Evolutionary conservation across 2,888 invertebrate genomes (phyloP).

Genomic region (Tipula unca): DNA sequence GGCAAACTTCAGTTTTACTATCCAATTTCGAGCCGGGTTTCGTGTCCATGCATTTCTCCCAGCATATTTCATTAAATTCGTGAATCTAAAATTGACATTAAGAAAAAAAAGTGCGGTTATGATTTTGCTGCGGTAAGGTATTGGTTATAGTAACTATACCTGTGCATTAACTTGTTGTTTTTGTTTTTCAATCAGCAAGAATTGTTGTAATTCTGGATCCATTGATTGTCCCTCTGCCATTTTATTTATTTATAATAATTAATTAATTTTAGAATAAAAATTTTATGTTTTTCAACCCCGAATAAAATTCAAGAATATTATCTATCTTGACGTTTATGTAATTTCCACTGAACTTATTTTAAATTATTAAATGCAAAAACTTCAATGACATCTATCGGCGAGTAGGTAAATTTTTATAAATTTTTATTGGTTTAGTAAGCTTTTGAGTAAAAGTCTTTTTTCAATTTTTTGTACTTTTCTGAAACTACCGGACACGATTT

Average conservation of each 20-base stretch:
- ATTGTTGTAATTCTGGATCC: conserved; percentile 74
- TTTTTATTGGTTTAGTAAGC: neutral
- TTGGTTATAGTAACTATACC: conserved; percentile 44
- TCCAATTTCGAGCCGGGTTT: conserved; percentile 83
- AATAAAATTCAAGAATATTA: neutral
- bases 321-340: neutral
- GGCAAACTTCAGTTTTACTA: conserved; percentile 78
- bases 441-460: neutral
- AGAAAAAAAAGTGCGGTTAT: conserved; percentile 25
- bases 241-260: neutral
- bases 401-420: neutral
- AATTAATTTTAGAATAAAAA: neutral
- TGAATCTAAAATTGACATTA: conserved; percentile 61
- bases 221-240: neutral
- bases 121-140: neutral
- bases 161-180: conserved; percentile 85
- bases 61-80: conserved; percentile 87
- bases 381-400: neutral
- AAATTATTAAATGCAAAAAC: neutral
- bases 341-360: neutral
- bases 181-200: conserved; percentile 75
- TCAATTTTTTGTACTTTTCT: neutral
- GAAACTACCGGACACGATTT: neutral
- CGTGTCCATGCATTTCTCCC: conserved; percentile 86
- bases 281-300: neutral